Base-by-base conservation (phyloP, 2,113 vertebrate species). In the Triplophysa dalaica region DNA sequence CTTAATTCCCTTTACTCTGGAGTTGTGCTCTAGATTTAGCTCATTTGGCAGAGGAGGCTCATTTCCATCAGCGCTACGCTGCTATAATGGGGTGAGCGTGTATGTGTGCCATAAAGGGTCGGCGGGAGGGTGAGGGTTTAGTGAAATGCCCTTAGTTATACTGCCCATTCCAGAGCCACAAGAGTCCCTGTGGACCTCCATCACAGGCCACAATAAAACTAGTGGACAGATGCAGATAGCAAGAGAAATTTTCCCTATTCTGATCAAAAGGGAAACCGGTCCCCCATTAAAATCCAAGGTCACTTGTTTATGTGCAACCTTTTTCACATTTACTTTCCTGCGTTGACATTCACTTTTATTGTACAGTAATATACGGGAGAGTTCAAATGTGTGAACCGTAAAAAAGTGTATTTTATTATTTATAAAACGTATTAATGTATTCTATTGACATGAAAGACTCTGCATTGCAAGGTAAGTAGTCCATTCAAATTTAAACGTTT, bases 221-320 rank as follows among this genome's bases (percentile, higher is more conserved):
- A 77, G 77, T 69, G 82, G 83, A 86, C 85, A 87, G 82, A 87
- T 83, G 83, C 80, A 60, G 38, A 43, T 48, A 60, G 75, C 66
- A 48, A 76, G 24, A 48, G 72, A 77, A 21, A 60, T 62, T 33
- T 54, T 62, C 74, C 54, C 13, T 54, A 43, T 21, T 75, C 22
- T 13, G 21, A 68, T 45, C 61, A 64, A 77, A 78, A 64, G 26
- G 64, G 24, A 52, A 78, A 52, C 29, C 69, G 75, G 60, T 14
- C 45, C 56, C 61, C 68, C 75, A 68, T 78, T 84, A 82, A 81
- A 86, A n/a, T 29, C 81, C 85, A 86, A 86, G 85, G 81, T 85
- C 79, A 81, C 21, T 75, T 50, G 29, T 66, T 80, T 85, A 70
- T 66, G 66, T 60, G 52, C 77, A 78, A 72, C 62, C 22, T 77